A percentile compares a stretch with the other conserved stretches of the same genome.
phyloP scores from a whole-genome alignment of 2,113 vertebrate species.

The Leucoraja erinaceus region DNA sequence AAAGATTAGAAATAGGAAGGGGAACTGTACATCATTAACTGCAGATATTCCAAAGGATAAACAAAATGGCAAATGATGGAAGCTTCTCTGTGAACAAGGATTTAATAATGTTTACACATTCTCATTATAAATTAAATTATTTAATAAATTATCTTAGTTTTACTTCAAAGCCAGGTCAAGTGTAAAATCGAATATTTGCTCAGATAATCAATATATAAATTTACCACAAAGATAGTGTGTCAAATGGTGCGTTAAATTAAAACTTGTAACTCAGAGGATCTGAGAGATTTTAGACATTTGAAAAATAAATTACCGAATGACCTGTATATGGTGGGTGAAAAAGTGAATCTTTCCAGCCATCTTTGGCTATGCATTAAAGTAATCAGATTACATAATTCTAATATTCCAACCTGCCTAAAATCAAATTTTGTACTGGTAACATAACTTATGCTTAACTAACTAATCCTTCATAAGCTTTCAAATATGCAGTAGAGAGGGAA shows the following conservation, averaged over 20 bases:
- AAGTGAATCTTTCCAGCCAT: neutral
- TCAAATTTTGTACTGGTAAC: too few species aligned
- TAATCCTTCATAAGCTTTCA: neutral
- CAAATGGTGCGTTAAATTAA: neutral
- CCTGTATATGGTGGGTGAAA: neutral
- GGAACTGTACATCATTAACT: neutral
- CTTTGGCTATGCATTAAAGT: neutral
- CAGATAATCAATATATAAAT: neutral
- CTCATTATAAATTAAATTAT: neutral
- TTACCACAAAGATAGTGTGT: neutral
- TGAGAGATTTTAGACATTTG: neutral
- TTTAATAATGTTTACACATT: neutral
- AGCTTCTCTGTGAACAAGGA: neutral
- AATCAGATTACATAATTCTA: neutral
- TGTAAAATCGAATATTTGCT: neutral
- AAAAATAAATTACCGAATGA: neutral
- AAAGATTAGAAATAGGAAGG: neutral
- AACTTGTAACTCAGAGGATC: neutral
- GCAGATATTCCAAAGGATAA: neutral
- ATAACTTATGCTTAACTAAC: neutral
- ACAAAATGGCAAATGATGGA: neutral
- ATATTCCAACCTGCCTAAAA: conserved; percentile 6
- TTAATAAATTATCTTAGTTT: neutral
- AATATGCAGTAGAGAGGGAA: neutral
- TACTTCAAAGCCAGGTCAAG: neutral